Evolutionary conservation across 2,797 vertebrate species (phyloP).

Genomic region (Otolemur crassicaudatus): DNA sequence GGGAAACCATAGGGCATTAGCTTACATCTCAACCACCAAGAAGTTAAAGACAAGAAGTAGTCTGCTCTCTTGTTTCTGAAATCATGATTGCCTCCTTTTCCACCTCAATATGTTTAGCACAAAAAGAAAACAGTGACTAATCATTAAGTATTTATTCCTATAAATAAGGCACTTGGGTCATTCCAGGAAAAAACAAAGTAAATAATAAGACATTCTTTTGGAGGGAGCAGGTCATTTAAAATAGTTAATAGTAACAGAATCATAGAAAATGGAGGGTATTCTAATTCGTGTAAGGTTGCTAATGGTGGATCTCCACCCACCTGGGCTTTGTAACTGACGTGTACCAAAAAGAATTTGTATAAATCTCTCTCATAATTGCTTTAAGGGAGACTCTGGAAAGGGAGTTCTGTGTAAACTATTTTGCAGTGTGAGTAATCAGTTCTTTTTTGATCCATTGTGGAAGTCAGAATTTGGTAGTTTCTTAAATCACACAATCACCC

Average conservation of each 20-base stretch:
- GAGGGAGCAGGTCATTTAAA: not conserved
- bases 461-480: constrained; percentile 20
- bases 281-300: not conserved
- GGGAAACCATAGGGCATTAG: not conserved
- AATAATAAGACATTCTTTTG: not conserved
- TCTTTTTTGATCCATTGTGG: not conserved
- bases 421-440: not conserved
- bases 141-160: not conserved
- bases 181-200: not conserved
- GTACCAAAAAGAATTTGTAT: not conserved
- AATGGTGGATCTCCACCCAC: not conserved
- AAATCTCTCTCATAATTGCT: not conserved
- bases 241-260: not conserved
- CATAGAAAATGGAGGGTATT: not conserved
- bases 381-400: not conserved
- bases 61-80: not conserved
- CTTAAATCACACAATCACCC: constrained; percentile 29
- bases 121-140: not conserved
- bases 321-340: not conserved
- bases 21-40: not conserved
- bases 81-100: not conserved
- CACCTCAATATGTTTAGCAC: not conserved
- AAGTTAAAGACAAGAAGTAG: not conserved
- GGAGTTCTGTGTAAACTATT: not conserved
- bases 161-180: not conserved